phyloP scores from a whole-genome alignment of 2,113 vertebrate species.

The Prunella fulvescens region DNA sequence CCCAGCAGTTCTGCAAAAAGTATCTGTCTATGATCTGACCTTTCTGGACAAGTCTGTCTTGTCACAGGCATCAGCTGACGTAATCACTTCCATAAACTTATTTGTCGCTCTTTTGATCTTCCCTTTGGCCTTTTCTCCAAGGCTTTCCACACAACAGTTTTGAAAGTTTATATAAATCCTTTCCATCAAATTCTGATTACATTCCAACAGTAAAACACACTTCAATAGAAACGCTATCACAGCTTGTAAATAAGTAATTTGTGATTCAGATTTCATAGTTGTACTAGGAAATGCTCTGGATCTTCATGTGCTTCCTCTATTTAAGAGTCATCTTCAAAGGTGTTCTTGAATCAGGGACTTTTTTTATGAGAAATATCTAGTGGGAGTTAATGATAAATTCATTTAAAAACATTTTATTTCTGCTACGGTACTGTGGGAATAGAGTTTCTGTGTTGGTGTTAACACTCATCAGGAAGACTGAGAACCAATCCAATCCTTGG shows the following conservation, averaged over 20 bases:
- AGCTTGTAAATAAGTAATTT: not conserved
- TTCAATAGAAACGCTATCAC: not conserved
- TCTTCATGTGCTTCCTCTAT: conserved; percentile 9
- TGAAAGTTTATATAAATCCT: not conserved
- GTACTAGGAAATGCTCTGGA: conserved; percentile 14
- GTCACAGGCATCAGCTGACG: not conserved
- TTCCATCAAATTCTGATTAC: not conserved
- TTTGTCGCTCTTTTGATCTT: not conserved
- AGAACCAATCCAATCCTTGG: not conserved
- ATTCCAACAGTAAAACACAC: not conserved
- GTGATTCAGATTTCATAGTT: conserved; percentile 21
- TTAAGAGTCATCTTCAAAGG: conserved; percentile 27
- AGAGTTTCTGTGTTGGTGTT: not conserved
- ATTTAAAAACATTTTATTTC: conserved; percentile 21
- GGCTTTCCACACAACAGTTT: not conserved
- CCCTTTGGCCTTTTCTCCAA: not conserved
- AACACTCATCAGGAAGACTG: not conserved
- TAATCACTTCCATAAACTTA: not conserved
- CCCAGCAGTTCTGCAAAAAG: not conserved
- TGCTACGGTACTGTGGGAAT: not conserved
- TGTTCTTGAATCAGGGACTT: not conserved
- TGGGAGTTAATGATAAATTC: not conserved
- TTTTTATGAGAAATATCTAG: conserved; percentile 7
- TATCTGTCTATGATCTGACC: not conserved
- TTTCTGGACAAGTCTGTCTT: not conserved